Percentiles rank a stretch among this genome's conserved stretches.
Evolutionary conservation across 2,888 invertebrate genomes (phyloP).

Genomic region (Tiliacea citrago): DNA sequence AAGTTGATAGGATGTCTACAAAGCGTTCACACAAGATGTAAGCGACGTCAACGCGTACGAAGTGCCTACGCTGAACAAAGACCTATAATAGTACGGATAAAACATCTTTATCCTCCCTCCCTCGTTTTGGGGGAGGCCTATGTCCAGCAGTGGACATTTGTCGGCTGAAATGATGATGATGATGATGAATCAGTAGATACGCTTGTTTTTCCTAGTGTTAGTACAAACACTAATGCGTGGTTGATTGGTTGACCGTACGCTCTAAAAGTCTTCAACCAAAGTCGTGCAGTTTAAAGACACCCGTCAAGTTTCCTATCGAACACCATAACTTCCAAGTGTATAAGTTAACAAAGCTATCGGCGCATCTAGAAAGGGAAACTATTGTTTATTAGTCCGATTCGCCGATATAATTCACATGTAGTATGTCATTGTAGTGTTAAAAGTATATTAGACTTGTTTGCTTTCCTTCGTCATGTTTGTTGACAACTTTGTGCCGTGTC

Average conservation of each 20-base stretch:
- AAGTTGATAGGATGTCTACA: not conserved
- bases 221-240: too few species aligned
- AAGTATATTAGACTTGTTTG: slow-evolving; percentile 36
- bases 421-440: slow-evolving; percentile 49
- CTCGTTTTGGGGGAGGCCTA: too few species aligned
- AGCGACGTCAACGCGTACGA: not conserved
- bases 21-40: not conserved
- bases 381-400: slow-evolving; percentile 65
- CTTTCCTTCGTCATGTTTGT: slow-evolving; percentile 27
- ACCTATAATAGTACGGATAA: not conserved
- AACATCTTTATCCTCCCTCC: not conserved
- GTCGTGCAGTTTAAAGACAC: slow-evolving; percentile 54
- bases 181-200: too few species aligned
- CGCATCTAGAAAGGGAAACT: slow-evolving; percentile 65
- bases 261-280: slow-evolving; percentile 22
- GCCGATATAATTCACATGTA: slow-evolving; percentile 56
- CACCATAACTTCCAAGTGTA: slow-evolving; percentile 60
- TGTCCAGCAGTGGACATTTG: too few species aligned
- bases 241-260: not conserved
- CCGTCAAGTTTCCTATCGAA: slow-evolving; percentile 50
- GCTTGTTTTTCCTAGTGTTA: too few species aligned
- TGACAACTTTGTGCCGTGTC: not conserved
- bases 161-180: too few species aligned
- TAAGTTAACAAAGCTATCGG: slow-evolving; percentile 67
- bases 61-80: not conserved